Evolutionary conservation across 2,113 vertebrate genomes (phyloP).

Genomic region (Dasyprocta punctata): DNA sequence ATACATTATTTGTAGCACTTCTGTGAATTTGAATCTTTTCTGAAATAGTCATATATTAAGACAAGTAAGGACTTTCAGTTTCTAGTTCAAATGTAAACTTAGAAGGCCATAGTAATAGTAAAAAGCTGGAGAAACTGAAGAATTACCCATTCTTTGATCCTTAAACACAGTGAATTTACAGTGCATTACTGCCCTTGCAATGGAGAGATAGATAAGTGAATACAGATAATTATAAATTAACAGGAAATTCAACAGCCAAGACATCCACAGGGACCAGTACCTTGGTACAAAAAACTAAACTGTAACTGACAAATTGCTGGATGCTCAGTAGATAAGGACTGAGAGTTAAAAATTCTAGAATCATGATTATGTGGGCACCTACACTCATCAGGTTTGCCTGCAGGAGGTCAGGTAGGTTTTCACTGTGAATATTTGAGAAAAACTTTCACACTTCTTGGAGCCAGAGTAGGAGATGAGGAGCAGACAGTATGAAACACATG

Average conservation of each 20-base stretch:
- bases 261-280: background rate
- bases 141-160: background rate
- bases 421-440: background rate
- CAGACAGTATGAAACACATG: background rate
- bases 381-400: background rate
- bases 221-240: background rate
- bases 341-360: background rate
- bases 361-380: rapidly evolving
- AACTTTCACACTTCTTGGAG: background rate
- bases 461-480: background rate
- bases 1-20: background rate
- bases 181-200: background rate
- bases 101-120: background rate
- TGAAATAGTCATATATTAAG: background rate
- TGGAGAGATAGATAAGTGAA: background rate
- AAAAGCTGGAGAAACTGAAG: background rate
- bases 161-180: background rate
- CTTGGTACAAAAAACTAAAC: background rate
- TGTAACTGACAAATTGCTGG: background rate
- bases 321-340: background rate
- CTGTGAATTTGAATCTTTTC: background rate
- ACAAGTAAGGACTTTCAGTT: background rate
- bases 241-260: background rate
- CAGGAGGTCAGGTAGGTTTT: background rate
- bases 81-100: background rate